Evolutionary conservation across 2,113 vertebrate genomes (phyloP).

Genomic region (Peromyscus californicus): DNA sequence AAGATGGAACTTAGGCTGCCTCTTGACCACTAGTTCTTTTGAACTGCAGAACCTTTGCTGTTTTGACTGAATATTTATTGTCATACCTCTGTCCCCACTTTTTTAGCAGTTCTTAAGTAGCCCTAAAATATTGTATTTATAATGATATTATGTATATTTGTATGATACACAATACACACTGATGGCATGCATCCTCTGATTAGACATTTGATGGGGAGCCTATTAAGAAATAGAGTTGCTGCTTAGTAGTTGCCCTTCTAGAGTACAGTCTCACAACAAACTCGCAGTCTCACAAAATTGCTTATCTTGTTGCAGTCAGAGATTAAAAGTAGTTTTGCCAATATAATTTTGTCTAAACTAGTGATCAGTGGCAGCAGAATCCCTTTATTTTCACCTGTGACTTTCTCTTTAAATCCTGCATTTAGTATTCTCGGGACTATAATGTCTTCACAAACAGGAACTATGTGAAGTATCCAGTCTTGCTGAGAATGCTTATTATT

Average conservation of each 20-base stretch:
- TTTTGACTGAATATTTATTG: neutral
- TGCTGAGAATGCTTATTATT: neutral
- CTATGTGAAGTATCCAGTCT: neutral
- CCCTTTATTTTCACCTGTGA: constrained; percentile 29
- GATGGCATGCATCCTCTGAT: neutral
- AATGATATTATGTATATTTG: neutral
- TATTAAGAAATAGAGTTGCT: neutral
- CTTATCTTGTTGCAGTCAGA: neutral
- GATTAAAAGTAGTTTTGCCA: constrained; percentile 32
- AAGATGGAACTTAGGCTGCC: neutral
- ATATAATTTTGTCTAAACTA: constrained; percentile 32
- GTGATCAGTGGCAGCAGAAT: neutral
- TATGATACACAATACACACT: neutral
- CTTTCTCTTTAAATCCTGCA: constrained; percentile 12
- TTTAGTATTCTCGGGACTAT: constrained; percentile 24
- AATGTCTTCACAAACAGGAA: neutral
- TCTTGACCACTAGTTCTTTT: neutral
- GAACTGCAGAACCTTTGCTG: neutral
- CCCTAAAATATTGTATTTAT: neutral
- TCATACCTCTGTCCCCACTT: neutral
- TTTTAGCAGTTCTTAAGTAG: neutral
- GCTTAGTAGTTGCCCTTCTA: neutral
- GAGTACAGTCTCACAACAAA: neutral
- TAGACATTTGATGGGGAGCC: neutral
- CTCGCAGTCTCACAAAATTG: neutral